These are phyloP conservation scores for Struthidea cinerea DNA, from an alignment of 2,113 vertebrate genomes.

Conservation along the genomic window DNA sequence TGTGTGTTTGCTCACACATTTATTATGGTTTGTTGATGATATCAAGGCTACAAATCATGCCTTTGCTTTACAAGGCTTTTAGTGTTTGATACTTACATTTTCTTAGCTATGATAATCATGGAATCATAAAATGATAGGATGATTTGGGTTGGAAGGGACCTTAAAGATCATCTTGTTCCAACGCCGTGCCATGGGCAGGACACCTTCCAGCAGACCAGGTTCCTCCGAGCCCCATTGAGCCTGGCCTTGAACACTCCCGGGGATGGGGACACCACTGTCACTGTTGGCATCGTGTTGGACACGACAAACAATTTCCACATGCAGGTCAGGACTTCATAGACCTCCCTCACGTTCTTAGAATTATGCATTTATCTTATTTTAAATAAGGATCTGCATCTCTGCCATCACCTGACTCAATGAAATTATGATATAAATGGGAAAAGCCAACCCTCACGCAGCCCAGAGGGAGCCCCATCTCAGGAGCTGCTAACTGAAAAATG, in stretches of 20 bases:
- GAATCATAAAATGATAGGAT: neutral
- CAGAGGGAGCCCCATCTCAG: neutral
- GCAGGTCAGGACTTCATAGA: neutral
- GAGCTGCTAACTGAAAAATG: neutral
- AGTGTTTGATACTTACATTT: neutral
- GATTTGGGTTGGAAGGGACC: neutral
- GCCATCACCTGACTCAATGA: neutral
- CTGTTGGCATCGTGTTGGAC: neutral
- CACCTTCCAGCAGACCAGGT: accelerated
- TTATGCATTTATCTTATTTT: neutral
- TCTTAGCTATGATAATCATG: neutral
- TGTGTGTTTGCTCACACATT: neutral
- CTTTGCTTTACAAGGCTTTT: neutral
- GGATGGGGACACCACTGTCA: neutral
- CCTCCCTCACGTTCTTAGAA: neutral
- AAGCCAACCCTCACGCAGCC: neutral
- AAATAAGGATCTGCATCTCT: neutral
- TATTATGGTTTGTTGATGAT: neutral
- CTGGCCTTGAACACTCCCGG: neutral
- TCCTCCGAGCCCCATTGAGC: neutral
- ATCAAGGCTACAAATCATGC: accelerated
- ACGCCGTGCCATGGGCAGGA: neutral
- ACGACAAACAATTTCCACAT: neutral
- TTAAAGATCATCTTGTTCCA: neutral
- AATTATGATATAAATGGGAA: neutral